Base-by-base conservation (phyloP, 2,113 vertebrate genomes). In the Casuarius casuarius region DNA sequence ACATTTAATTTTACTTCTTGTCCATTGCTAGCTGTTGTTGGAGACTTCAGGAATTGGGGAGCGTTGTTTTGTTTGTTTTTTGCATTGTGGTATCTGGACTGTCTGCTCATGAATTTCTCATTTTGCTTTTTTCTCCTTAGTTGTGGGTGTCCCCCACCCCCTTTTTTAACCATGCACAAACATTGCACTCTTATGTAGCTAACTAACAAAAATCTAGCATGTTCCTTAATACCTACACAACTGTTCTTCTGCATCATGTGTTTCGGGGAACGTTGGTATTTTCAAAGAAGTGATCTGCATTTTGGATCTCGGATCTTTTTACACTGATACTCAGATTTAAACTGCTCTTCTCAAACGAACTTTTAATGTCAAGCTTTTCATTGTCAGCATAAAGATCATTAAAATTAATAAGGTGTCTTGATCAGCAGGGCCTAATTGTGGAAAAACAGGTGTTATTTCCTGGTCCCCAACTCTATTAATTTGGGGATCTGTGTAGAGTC, bases 121-220 rank as follows among this genome's bases (percentile, higher is more conserved):
- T 93, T 90, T 77, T 70, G 19, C 33, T 58, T 68, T 19, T 42
- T 31, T n/a, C 29, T 65, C 40, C 13, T 70, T 54, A 14, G 28
- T 75, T 84, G 33, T 0, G 0, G 20, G 22, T 59, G 29, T 31
- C 40, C 33, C 22, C 31, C 2, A 20, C 38, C 18, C 42, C 2
- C 4, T 21, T 67, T 73, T 77, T 62, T 61, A 65, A n/a, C 52
- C 26, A 17, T 85, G 81, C 74, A 38, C 58, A 81, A 74, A 62
- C 31, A 33, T 12, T 46, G 31, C 26, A 15, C 7, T 22, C 65
- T 8, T 25, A 5, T 31, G 61, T 73, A 42, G 63, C 78, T 76
- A 63, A 18, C 73, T n/a, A 8, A 4, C 56, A 51, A 82, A 23
- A 66, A 29, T 42, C 2, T 20, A 33, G 29, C 49, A 1, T 9